Evolutionary conservation across 2,888 invertebrate species (phyloP).

Genomic region (Pachycephus smyrnensis): DNA sequence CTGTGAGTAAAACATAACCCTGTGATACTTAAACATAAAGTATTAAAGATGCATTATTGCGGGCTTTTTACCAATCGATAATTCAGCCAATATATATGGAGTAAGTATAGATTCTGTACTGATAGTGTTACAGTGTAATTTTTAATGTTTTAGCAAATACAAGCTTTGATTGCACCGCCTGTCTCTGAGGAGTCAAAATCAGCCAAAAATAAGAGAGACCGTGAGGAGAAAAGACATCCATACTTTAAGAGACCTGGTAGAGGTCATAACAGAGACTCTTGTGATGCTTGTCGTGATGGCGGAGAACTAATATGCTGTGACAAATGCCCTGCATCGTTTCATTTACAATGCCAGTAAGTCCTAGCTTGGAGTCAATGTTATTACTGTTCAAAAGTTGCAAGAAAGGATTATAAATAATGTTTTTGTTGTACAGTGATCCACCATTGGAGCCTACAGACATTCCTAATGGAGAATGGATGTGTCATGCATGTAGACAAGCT

Average conservation of each 20-base stretch:
- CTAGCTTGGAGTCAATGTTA: not conserved
- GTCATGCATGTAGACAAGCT: constrained; percentile 81
- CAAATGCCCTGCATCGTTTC: constrained; percentile 95
- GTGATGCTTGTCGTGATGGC: constrained; percentile 94
- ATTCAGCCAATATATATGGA: not conserved
- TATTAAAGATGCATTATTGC: constrained; percentile 51
- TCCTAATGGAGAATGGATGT: constrained; percentile 92
- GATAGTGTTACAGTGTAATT: constrained; percentile 38
- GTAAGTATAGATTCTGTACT: not conserved
- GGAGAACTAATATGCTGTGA: constrained; percentile 97
- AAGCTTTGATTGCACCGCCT: constrained; percentile 89
- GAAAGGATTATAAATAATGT: constrained; percentile 13
- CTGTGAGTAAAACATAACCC: constrained; percentile 72
- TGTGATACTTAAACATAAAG: constrained; percentile 22
- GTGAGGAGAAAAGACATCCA: constrained; percentile 76
- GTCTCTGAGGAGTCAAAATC: constrained; percentile 78
- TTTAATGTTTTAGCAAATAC: constrained; percentile 79
- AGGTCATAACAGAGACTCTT: constrained; percentile 92
- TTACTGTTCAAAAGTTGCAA: not conserved
- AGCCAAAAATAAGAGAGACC: constrained; percentile 69
- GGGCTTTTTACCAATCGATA: constrained; percentile 12
- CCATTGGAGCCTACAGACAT: constrained; percentile 91
- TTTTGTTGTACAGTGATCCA: constrained; percentile 79
- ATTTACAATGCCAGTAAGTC: constrained; percentile 93
- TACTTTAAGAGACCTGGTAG: constrained; percentile 89